Percentiles rank a stretch among this genome's conserved stretches.
Conservation (phyloP, 2,797 vertebrate genomes). For the Molossus molossus region DNA sequence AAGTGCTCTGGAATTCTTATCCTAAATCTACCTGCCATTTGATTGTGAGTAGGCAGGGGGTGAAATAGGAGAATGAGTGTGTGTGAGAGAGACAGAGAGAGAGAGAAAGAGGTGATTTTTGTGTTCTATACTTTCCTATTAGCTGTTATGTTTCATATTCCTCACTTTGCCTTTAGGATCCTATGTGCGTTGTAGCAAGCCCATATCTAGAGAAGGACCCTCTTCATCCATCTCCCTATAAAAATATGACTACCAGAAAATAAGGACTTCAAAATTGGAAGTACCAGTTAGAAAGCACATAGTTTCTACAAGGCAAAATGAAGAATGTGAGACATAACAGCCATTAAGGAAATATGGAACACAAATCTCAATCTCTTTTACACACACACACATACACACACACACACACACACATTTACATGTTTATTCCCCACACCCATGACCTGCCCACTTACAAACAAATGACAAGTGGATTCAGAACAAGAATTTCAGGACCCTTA, state of each 20-base stretch:
- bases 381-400: too few relatives aligned
- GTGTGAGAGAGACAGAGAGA: neutral
- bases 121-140: neutral
- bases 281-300: neutral
- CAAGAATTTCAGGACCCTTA: conserved; percentile 35
- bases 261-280: neutral
- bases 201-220: neutral
- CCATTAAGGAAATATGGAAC: neutral
- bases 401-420: neutral
- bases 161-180: conserved; percentile 49
- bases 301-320: neutral
- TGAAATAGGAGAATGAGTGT: neutral
- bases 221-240: neutral
- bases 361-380: neutral
- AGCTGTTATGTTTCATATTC: neutral
- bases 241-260: neutral
- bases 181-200: neutral
- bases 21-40: conserved; percentile 59
- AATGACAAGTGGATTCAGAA: conserved; percentile 42
- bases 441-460: neutral
- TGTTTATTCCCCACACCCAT: neutral
- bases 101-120: neutral
- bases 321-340: neutral
- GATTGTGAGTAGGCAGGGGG: neutral
- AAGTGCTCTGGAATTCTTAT: conserved; percentile 55